A percentile compares a stretch with the other conserved stretches of the same genome.
phyloP scores from a whole-genome alignment of 2,888 invertebrate species.

The Atethmia centrago region DNA sequence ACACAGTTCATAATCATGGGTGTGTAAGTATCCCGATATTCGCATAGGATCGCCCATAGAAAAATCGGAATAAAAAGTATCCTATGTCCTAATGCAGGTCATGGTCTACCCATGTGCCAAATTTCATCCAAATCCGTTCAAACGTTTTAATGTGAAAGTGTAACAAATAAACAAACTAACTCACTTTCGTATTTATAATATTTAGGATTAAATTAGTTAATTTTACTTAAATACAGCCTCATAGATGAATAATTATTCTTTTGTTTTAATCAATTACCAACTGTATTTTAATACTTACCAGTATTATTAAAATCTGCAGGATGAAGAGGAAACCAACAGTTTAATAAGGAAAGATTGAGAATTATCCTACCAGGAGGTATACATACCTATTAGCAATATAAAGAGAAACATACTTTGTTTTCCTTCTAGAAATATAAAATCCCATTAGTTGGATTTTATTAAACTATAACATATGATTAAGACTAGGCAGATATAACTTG shows the following conservation, averaged over 20 bases:
- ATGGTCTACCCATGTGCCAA: too few species aligned
- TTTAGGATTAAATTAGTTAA: background rate
- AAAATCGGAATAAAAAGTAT: too few species aligned
- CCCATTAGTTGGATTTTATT: background rate
- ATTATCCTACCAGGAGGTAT: background rate
- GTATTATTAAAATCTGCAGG: background rate
- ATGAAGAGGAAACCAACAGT: conserved; percentile 7
- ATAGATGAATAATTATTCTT: background rate
- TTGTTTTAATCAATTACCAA: background rate
- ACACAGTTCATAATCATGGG: too few species aligned
- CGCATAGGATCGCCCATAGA: too few species aligned
- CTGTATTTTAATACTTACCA: background rate
- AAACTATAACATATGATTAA: background rate
- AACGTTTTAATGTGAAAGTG: too few species aligned
- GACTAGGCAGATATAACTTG: background rate
- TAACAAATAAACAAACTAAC: too few species aligned
- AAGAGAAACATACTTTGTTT: background rate
- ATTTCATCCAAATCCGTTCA: too few species aligned
- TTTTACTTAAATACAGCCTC: background rate
- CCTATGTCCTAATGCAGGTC: too few species aligned
- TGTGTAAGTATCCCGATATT: too few species aligned
- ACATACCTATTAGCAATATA: background rate
- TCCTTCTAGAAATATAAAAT: conserved; percentile 15
- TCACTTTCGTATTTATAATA: background rate
- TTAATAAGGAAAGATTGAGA: background rate